These are phyloP conservation scores for Typhlichthys subterraneus DNA, from an alignment of 2,797 vertebrate genomes.

Conservation along the genomic window DNA sequence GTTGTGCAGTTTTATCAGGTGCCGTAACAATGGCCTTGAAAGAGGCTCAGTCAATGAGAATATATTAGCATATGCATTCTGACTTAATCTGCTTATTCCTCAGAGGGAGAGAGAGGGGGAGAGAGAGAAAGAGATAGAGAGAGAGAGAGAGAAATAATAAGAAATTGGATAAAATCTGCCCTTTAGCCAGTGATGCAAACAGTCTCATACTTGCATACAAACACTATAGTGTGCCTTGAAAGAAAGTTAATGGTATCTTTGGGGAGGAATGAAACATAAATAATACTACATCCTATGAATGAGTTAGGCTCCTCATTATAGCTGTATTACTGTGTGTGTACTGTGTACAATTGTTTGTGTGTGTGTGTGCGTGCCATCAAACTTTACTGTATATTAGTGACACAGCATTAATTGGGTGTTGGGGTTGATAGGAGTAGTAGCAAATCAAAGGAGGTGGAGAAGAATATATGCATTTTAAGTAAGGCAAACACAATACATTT, in stretches of 20 bases:
- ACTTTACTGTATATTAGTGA: background rate
- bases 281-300: constrained; percentile 31
- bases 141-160: background rate
- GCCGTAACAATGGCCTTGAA: background rate
- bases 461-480: constrained; percentile 1
- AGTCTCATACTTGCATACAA: background rate
- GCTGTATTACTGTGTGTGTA: constrained; percentile 12
- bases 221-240: constrained; percentile 19
- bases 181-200: constrained; percentile 12
- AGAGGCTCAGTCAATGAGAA: background rate
- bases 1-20: background rate
- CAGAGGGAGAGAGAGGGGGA: background rate
- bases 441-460: constrained; percentile 1
- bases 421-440: constrained; percentile 17
- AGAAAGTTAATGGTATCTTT: constrained; percentile 34
- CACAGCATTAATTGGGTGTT: background rate
- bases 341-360: constrained; percentile 8
- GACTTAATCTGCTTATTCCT: background rate
- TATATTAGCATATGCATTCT: background rate
- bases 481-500: constrained; percentile 8
- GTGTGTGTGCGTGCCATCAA: background rate
- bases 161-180: background rate
- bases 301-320: constrained; percentile 37
- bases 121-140: background rate
- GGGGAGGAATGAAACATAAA: constrained; percentile 27